phyloP scores from a whole-genome alignment of 2,113 vertebrate species.

The Bubo blakistoni region DNA sequence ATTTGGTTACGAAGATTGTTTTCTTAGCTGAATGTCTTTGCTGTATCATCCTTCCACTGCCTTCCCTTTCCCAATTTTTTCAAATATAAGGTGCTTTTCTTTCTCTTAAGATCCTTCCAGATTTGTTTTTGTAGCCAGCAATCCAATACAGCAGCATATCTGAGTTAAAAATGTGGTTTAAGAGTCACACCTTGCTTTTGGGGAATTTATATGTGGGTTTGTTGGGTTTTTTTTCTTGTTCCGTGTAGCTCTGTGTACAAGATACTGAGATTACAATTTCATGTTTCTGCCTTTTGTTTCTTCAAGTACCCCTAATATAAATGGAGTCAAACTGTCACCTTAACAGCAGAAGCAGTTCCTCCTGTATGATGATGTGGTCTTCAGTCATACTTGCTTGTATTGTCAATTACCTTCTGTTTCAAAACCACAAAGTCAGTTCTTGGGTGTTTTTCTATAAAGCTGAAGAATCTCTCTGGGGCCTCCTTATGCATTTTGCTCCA shows the following conservation, averaged over 20 bases:
- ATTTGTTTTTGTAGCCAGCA: neutral
- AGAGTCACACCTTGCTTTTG: neutral
- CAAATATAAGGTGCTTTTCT: neutral
- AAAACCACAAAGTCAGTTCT: neutral
- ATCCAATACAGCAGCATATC: neutral
- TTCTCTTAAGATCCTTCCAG: neutral
- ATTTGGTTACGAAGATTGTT: neutral
- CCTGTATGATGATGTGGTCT: neutral
- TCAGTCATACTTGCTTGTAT: neutral
- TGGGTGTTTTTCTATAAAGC: neutral
- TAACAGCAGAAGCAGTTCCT: neutral
- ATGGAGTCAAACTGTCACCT: neutral
- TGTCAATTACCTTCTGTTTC: neutral
- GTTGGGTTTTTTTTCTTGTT: neutral
- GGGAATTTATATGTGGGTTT: neutral
- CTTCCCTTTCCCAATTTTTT: neutral
- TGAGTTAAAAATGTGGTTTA: neutral
- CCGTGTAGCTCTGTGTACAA: rapidly evolving
- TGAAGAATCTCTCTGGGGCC: neutral
- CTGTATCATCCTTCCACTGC: neutral
- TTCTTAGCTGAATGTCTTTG: neutral
- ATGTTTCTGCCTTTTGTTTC: neutral
- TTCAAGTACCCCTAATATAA: neutral
- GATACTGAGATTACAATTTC: neutral
- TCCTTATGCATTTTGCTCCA: neutral